Percentiles rank a stretch among this genome's conserved stretches.
phyloP scores from a whole-genome alignment of 2,113 vertebrate genomes.

The Turdus rufiventris region DNA sequence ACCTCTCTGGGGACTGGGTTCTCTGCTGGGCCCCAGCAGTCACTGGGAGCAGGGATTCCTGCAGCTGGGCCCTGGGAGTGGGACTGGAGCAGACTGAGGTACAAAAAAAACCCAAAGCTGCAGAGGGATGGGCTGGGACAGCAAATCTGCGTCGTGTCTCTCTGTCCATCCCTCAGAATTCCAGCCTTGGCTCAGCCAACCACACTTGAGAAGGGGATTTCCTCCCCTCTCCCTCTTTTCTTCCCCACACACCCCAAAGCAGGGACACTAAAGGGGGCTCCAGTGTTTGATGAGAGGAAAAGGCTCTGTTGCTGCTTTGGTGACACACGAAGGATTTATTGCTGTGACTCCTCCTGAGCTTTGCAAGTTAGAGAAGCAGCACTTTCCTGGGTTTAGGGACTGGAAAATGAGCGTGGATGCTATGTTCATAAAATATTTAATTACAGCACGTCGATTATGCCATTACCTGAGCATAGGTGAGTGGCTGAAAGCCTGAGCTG shows the following conservation, averaged over 20 bases:
- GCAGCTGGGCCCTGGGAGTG: background rate
- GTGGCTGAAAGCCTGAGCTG: background rate
- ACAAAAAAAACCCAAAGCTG: background rate
- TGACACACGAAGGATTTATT: background rate
- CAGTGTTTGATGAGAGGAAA: background rate
- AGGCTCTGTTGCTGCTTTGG: background rate
- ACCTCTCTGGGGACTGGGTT: background rate
- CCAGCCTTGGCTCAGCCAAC: background rate
- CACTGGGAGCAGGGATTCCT: fast-evolving
- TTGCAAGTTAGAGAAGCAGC: background rate
- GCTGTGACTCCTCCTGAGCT: background rate
- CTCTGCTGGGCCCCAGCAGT: fast-evolving
- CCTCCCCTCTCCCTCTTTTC: background rate
- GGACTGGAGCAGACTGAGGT: background rate
- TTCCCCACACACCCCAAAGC: background rate
- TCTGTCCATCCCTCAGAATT: background rate
- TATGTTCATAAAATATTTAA: background rate
- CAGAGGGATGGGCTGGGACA: background rate
- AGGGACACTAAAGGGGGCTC: background rate
- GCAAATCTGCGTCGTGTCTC: background rate
- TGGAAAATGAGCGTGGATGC: background rate
- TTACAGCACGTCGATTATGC: background rate
- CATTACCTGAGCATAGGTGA: background rate
- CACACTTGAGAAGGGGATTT: background rate
- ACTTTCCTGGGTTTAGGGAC: background rate